Percentiles rank a stretch among this genome's conserved stretches.
phyloP scores from a whole-genome alignment of 2,888 invertebrate species.

The Agriopis marginaria region DNA sequence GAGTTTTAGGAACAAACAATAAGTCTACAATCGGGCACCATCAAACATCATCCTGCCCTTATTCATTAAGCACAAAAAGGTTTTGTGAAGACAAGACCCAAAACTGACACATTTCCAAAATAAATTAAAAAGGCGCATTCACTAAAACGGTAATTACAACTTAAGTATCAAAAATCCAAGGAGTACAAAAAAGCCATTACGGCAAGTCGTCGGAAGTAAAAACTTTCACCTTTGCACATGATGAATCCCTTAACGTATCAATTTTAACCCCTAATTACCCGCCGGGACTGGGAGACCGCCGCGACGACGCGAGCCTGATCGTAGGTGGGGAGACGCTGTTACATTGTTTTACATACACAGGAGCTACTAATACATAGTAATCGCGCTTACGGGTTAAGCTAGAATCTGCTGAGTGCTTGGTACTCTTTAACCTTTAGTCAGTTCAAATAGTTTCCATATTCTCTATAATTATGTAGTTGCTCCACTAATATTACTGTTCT shows the following conservation, averaged over 20 bases:
- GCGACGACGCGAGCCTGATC: constrained; percentile 49
- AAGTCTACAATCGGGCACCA: not conserved
- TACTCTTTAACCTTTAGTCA: no score
- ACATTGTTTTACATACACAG: not conserved
- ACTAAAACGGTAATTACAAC: constrained; percentile 40
- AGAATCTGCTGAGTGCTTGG: no score
- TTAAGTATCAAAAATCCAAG: constrained; percentile 34
- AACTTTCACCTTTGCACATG: constrained; percentile 49
- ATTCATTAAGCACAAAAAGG: not conserved
- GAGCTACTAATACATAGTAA: no score
- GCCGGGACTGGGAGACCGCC: constrained; percentile 60
- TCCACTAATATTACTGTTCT: no score
- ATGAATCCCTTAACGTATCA: constrained; percentile 72
- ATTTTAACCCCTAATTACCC: constrained; percentile 75
- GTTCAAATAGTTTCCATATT: no score
- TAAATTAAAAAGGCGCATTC: constrained; percentile 16
- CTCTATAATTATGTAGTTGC: no score
- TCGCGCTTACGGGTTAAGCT: no score
- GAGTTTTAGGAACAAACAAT: no score
- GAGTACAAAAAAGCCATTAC: constrained; percentile 39
- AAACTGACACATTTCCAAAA: constrained; percentile 27
- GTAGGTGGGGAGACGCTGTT: constrained; percentile 4
- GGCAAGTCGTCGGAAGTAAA: constrained; percentile 45
- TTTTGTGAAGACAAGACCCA: constrained; percentile 2
- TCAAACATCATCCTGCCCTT: not conserved